phyloP scores from a whole-genome alignment of 2,888 invertebrate genomes.

The Cheilosia variabilis region DNA sequence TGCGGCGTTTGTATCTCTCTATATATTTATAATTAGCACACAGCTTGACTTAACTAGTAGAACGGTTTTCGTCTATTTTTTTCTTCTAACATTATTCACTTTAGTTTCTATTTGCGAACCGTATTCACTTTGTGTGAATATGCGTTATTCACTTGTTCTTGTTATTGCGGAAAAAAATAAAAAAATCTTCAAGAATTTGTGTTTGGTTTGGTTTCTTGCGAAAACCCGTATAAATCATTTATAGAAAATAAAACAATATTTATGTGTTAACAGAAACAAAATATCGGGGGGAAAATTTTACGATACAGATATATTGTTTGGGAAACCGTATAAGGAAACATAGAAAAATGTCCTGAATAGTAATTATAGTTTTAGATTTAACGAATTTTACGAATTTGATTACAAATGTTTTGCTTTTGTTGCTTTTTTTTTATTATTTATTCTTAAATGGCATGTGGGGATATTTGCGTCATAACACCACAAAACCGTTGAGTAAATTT shows the following conservation, averaged over 20 bases:
- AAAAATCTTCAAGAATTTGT: slow-evolving; percentile 31
- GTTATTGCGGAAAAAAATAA: slow-evolving; percentile 41
- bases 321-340: slow-evolving; percentile 15
- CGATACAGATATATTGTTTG: slow-evolving; percentile 37
- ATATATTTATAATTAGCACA: slow-evolving; percentile 47
- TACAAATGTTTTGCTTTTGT: slow-evolving; percentile 33
- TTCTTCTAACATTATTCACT: slow-evolving; percentile 45
- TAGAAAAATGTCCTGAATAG: slow-evolving; percentile 43
- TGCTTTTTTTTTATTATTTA: slow-evolving; percentile 27
- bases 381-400: slow-evolving; percentile 53
- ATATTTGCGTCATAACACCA: slow-evolving; percentile 57
- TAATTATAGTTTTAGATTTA: slow-evolving; percentile 16
- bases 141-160: slow-evolving; percentile 24
- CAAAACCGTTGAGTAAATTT: slow-evolving; percentile 66
- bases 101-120: slow-evolving; percentile 7
- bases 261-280: slow-evolving; percentile 35
- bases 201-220: slow-evolving; percentile 16
- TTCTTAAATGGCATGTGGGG: slow-evolving; percentile 65
- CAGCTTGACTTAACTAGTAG: slow-evolving; percentile 65
- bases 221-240: slow-evolving; percentile 39
- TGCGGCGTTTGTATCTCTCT: slow-evolving; percentile 28
- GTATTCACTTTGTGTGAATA: slow-evolving; percentile 19
- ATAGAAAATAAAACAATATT: slow-evolving; percentile 49
- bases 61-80: slow-evolving; percentile 32
- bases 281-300: slow-evolving; percentile 24